These are phyloP conservation scores for Podabrus alpinus DNA, from an alignment of 2,888 invertebrate species.

Conservation along the genomic window DNA sequence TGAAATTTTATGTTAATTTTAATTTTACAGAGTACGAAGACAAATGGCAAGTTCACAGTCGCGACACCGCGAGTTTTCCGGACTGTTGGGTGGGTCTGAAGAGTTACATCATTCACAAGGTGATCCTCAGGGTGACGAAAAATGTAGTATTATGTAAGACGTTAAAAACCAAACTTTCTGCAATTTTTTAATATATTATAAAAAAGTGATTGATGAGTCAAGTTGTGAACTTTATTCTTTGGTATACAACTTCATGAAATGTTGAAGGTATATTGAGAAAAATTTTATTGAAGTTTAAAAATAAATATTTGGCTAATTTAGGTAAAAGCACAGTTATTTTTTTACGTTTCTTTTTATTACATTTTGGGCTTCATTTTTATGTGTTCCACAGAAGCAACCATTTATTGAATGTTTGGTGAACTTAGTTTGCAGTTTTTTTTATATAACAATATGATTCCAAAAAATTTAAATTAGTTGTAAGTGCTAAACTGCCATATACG, in stretches of 20 bases:
- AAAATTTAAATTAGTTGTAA: background rate
- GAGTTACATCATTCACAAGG: constrained; percentile 62
- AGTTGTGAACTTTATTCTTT: background rate
- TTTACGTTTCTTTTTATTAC: too few relatives aligned
- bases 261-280: background rate
- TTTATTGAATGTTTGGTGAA: background rate
- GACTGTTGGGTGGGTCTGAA: constrained; percentile 53
- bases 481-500: background rate
- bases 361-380: background rate
- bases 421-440: background rate
- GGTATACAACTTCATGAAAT: background rate
- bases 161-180: background rate
- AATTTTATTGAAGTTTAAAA: background rate
- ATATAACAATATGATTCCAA: background rate
- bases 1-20: background rate
- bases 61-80: constrained; percentile 59
- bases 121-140: constrained; percentile 60
- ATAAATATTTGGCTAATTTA: background rate
- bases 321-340: background rate
- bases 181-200: background rate
- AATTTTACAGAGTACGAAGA: constrained; percentile 49
- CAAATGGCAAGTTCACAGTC: constrained; percentile 58
- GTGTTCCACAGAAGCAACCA: background rate
- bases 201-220: background rate
- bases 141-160: constrained; percentile 61